Base-by-base conservation (phyloP, 2,113 vertebrate genomes). In the Collichthys lucidus region DNA sequence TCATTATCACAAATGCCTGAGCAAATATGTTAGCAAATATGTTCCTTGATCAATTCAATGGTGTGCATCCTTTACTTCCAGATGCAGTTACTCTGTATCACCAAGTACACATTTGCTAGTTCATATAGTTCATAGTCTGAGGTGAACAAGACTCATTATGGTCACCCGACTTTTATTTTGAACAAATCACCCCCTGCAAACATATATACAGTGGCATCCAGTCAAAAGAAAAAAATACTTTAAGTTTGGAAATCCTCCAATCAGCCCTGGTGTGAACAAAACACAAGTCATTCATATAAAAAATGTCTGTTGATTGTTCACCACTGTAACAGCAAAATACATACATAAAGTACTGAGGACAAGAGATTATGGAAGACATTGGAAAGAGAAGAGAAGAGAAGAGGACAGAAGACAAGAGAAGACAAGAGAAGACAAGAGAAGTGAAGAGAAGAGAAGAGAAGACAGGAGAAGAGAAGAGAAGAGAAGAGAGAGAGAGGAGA, bases 331-430 rank as follows among this genome's bases (percentile, higher is more conserved):
- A 88, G 60, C 24, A 80, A 84, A 74, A 90, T 0, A 81, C 79
- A 82, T 74, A 85, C 77, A 89, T 62, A 50, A 55, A 92, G 49
- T 88, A 95, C 93, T 72, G 91, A 89, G 66, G 94, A 95, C 95
- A 91, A 74, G 66, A 86, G 90, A 93, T 87, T 40, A 94, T 93
- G 93, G 89, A 92, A 80, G 91, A 94, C 89, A 88, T 78, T 85
- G 76, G 35, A 53, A 53, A n/a, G 53, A 57, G 15, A 56, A 31
- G 42, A 57, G 15, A 56, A 31, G 44, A 64, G 19, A 31, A 68
- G 44, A 71, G n/a, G n/a, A n/a, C n/a, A n/a, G n/a, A n/a, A n/a
- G n/a, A n/a, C n/a, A n/a, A n/a, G n/a, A n/a, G n/a, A n/a, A n/a
- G n/a, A n/a, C n/a, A n/a, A n/a, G n/a, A 42, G 22, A 31, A 64